These are phyloP conservation scores for Leptinotarsa defecta DNA, from an alignment of 1,140 invertebrate genomes.

Conservation along the genomic window DNA sequence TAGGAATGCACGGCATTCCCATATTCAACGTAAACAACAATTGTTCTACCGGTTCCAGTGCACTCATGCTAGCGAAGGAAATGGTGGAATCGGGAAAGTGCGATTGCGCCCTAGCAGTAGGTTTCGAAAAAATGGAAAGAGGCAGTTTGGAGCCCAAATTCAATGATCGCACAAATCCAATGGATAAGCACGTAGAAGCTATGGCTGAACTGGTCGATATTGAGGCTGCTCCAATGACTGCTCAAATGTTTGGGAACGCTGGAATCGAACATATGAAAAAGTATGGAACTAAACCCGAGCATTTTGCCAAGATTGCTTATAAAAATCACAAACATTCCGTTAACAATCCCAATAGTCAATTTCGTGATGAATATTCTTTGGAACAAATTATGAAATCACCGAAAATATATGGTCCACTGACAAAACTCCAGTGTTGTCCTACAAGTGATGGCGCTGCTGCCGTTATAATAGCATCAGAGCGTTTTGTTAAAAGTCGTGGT, in stretches of 20 bases:
- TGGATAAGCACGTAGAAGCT: conserved; percentile 89
- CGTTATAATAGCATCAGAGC: conserved; percentile 87
- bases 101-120: conserved; percentile 89
- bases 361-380: conserved; percentile 85
- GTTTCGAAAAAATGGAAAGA: conserved; percentile 97
- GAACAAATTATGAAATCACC: conserved; percentile 88
- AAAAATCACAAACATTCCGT: conserved; percentile 97
- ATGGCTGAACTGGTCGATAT: conserved; percentile 84
- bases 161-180: conserved; percentile 87
- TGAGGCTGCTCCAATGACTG: conserved; percentile 80
- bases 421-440: conserved; percentile 95
- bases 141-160: conserved; percentile 85
- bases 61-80: conserved; percentile 88
- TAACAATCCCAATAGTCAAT: conserved; percentile 96
- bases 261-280: conserved; percentile 96
- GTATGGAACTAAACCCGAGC: conserved; percentile 89
- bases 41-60: conserved; percentile 94
- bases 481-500: conserved; percentile 83
- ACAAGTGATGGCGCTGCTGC: conserved; percentile 96
- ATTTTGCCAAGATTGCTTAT: conserved; percentile 96
- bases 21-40: conserved; percentile 99
- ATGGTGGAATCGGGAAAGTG: conserved; percentile 82
- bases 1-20: conserved; percentile 96
- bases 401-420: conserved; percentile 85
- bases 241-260: conserved; percentile 96